These are phyloP conservation scores for Chelonus insularis DNA, from an alignment of 1,140 invertebrate genomes.

Conservation along the genomic window DNA sequence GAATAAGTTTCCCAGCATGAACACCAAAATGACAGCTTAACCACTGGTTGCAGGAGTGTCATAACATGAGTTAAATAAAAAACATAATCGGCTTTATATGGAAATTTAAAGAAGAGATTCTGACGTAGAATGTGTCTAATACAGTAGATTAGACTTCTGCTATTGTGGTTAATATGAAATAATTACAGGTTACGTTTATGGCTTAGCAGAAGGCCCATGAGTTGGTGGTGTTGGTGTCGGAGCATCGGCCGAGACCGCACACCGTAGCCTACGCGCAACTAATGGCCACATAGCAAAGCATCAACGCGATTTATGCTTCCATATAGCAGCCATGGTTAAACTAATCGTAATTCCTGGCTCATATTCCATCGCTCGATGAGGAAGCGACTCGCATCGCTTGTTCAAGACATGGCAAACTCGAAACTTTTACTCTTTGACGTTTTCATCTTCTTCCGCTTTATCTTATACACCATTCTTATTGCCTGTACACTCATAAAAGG, in stretches of 20 bases:
- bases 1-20: too few relatives aligned
- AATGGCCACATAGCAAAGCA: constrained; percentile 21
- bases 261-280: constrained; percentile 24
- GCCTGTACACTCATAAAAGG: too few relatives aligned
- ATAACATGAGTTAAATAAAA: too few relatives aligned
- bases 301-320: constrained; percentile 24
- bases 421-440: too few relatives aligned
- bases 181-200: constrained; percentile 19
- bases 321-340: constrained; percentile 26
- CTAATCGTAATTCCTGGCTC: constrained; percentile 30
- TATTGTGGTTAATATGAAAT: constrained; percentile 15
- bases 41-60: too few relatives aligned
- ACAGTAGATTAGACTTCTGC: background rate
- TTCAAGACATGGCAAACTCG: background rate
- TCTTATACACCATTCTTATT: too few relatives aligned
- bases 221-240: background rate
- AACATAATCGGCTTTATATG: too few relatives aligned
- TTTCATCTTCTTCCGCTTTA: too few relatives aligned
- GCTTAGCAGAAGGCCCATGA: background rate
- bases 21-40: too few relatives aligned
- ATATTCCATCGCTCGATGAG: constrained; percentile 27
- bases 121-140: background rate
- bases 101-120: too few relatives aligned
- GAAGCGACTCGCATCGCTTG: constrained; percentile 20
- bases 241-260: constrained; percentile 21